Base-by-base conservation (phyloP, 2,113 vertebrate genomes). In the Coptodon bakossiorum region DNA sequence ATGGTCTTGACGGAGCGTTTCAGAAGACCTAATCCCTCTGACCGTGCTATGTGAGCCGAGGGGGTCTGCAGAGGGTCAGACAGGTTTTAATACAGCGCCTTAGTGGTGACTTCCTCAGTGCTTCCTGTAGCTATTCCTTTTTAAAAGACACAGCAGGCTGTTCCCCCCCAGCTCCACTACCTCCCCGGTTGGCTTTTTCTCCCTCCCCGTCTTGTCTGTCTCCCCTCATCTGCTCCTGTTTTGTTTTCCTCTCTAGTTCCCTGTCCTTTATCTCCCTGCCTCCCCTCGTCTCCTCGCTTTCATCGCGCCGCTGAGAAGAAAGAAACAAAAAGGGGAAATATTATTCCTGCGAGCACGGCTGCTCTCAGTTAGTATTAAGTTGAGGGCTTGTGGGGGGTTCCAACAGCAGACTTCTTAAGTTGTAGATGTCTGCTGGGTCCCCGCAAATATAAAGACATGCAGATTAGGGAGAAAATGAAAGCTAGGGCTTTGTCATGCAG, bases 1-100 rank as follows among this genome's bases (percentile, higher is more conserved):
- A 95, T 92, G 96, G 94, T 91, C 96, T 96, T 97, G 96, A 97
- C 95, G 93, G 96, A 95, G 95, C 89, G 85, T 97, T 97, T 95
- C 93, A 93, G 91, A 93, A 88, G 95, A 92, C 94, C 93, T 96
- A 94, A 92, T 94, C 92, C 94, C 91, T 95, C 94, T 89, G 94
- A 95, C 94, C 95, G 86, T 94, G 92, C 96, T 95, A 91, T 95
- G 94, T 93, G 92, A 94, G 94, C 95, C 91, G 90, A 9, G 86
- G 92, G 91, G 89, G 91, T 91, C 91, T 86, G 89, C 88, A 84
- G 71, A 89, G 91, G 93, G 95, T 96, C 95, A 96, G 94, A 92
- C 90, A 86, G 86, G 92, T 95, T 96, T 93, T 94, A 93, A 94
- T 93, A 90, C 91, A 71, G 34, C 19, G 29, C 88, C 93, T 95